Percentiles rank a stretch among this genome's conserved stretches.
Conservation (phyloP, 2,888 invertebrate genomes). For the Luffia ferchaultella region DNA sequence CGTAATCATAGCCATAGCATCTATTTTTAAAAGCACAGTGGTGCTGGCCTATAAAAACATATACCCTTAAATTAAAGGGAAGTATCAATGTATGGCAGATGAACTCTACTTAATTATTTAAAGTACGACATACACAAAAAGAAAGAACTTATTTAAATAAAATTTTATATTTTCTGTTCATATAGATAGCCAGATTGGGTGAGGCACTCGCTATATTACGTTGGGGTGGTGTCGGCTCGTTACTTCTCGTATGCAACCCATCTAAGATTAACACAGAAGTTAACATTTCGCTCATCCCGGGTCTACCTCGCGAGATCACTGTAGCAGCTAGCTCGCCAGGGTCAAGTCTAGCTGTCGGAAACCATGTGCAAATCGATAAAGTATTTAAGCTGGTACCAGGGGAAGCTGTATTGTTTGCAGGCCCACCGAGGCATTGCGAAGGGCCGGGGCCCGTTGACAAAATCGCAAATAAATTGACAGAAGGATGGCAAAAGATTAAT, state of each 20-base stretch:
- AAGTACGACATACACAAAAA: too few relatives aligned
- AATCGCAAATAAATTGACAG: constrained; percentile 47
- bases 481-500: constrained; percentile 57
- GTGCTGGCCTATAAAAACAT: too few relatives aligned
- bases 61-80: too few relatives aligned
- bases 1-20: too few relatives aligned
- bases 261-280: constrained; percentile 41
- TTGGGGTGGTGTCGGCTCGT: constrained; percentile 46
- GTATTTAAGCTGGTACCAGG: constrained; percentile 35
- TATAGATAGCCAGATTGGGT: constrained; percentile 69
- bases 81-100: too few relatives aligned
- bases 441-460: constrained; percentile 57
- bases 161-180: too few relatives aligned
- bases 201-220: constrained; percentile 38
- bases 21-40: too few relatives aligned
- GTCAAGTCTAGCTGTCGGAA: constrained; percentile 33
- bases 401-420: constrained; percentile 40
- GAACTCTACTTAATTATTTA: too few relatives aligned
- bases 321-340: constrained; percentile 41
- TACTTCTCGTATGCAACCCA: constrained; percentile 54
- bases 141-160: too few relatives aligned
- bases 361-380: constrained; percentile 35
- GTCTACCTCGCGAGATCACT: constrained; percentile 42
- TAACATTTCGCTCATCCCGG: constrained; percentile 48
- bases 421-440: constrained; percentile 47